Evolutionary conservation across 64 coral and sea anemone genomes (phyloP), one percentile per base, ranked within the genome.

Genomic region (Pocillopora damicornis): DNA sequence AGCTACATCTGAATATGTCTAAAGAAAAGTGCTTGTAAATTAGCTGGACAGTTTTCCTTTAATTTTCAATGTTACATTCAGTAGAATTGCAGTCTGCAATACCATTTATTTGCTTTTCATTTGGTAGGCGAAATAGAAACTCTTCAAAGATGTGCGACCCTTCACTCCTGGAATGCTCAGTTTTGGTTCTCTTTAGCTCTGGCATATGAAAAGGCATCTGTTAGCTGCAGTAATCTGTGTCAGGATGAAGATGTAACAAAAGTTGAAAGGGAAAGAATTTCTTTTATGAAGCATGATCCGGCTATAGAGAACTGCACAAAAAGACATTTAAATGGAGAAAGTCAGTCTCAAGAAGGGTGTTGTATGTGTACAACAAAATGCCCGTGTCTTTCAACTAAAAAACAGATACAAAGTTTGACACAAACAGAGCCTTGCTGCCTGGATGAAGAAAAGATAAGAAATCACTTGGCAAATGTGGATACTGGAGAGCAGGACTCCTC

Each of bases 111-210:
- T 9, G 71, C 73, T 51, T 45, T 73, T 73, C 4, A 58, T 15
- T 63, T 36, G 75, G 13, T 60, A 90, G 89, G 73, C 76, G 89
- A 90, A 90, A 77, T 90, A 75, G 73, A 69, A 75, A 60, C 59
- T 35, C 81, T 83, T 16, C 80, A 90, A 34, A 83, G 35, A 68
- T 90, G 89, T 58, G 62, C 81, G 13, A 17, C 73, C 4, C 79
- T 90, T 90, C 89, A 90, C 61, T 83, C 89, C 36, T 90, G 81
- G 56, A 84, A 90, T 59, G 62, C 75, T 56, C 79, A 84, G 22
- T 90, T 76, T 63, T 90, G 89, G 89, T 90, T 64, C 63, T 84
- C 61, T 13, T 74, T 90, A 61, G 80, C 89, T 20, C 38, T 65
- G 61, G 89, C 89, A 17, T 90, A 90, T 59, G 74, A 75, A 72